phyloP scores from a whole-genome alignment of 2,113 vertebrate species.

The Scopus umbretta region DNA sequence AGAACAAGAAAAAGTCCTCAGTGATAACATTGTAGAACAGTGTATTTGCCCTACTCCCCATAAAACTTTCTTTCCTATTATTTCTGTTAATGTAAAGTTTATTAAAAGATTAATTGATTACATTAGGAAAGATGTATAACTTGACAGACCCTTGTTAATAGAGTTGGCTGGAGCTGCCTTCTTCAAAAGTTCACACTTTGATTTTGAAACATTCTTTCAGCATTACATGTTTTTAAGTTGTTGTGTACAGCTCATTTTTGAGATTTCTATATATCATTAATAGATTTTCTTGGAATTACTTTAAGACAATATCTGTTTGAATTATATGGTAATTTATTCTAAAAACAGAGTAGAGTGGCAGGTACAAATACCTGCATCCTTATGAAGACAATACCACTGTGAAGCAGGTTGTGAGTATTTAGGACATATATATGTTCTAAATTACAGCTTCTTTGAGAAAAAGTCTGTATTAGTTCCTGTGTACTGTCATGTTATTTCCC shows the following conservation, averaged over 20 bases:
- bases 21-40: neutral
- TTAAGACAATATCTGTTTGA: neutral
- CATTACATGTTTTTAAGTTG: neutral
- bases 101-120: neutral
- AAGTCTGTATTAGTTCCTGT: neutral
- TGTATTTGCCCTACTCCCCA: neutral
- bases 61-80: neutral
- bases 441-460: neutral
- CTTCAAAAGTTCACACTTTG: neutral
- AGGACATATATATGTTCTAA: too few species aligned
- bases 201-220: neutral
- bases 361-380: neutral
- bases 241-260: neutral
- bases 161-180: neutral
- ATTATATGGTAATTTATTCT: neutral
- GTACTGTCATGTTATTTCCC: neutral
- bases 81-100: neutral
- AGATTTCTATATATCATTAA: neutral
- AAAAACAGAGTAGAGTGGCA: neutral
- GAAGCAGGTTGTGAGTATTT: neutral
- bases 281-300: neutral
- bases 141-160: neutral
- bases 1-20: neutral
- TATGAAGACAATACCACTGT: neutral
- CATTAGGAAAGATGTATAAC: neutral